These are phyloP conservation scores for Plagodis dolabraria DNA, from an alignment of 2,888 invertebrate genomes.

Conservation along the genomic window DNA sequence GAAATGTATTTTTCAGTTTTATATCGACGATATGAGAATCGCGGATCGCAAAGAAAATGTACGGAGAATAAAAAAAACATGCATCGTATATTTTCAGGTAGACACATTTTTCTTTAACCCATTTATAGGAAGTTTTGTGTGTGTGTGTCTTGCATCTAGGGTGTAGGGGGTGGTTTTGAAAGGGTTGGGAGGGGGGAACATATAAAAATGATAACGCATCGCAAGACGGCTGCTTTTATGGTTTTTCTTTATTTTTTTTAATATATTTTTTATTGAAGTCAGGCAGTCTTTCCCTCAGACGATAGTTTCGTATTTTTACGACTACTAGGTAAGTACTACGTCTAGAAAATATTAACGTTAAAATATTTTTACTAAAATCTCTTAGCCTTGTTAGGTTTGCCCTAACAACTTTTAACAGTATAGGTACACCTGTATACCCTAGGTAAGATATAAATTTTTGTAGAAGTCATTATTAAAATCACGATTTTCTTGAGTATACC, in stretches of 20 bases:
- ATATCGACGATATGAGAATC: conserved; percentile 85
- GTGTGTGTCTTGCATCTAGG: conserved; percentile 66
- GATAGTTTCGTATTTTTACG: conserved; percentile 32
- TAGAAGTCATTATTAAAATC: too few relatives aligned
- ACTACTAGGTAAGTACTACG: conserved; percentile 9
- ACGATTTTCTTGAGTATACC: too few relatives aligned
- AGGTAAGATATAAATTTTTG: too few relatives aligned
- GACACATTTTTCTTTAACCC: conserved; percentile 85
- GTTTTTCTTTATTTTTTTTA: conserved; percentile 84
- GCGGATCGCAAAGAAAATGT: conserved; percentile 84
- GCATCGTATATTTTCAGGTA: conserved; percentile 85
- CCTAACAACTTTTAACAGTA: too few relatives aligned
- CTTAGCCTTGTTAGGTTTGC: too few relatives aligned
- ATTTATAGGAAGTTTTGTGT: conserved; percentile 75
- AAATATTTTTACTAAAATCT: conserved; percentile 11
- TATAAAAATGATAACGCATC: conserved; percentile 86
- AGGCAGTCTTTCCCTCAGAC: conserved; percentile 39
- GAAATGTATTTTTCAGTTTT: conserved; percentile 84
- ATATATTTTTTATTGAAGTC: conserved; percentile 76
- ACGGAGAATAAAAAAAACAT: conserved; percentile 78
- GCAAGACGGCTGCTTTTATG: conserved; percentile 85
- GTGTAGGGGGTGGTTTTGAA: conserved; percentile 53
- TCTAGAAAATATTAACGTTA: conserved; percentile 22
- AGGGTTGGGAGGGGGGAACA: conserved; percentile 65
- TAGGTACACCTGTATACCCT: too few relatives aligned